Conservation (phyloP, 2,797 vertebrate species). For the Rhinichthys osculus region DNA sequence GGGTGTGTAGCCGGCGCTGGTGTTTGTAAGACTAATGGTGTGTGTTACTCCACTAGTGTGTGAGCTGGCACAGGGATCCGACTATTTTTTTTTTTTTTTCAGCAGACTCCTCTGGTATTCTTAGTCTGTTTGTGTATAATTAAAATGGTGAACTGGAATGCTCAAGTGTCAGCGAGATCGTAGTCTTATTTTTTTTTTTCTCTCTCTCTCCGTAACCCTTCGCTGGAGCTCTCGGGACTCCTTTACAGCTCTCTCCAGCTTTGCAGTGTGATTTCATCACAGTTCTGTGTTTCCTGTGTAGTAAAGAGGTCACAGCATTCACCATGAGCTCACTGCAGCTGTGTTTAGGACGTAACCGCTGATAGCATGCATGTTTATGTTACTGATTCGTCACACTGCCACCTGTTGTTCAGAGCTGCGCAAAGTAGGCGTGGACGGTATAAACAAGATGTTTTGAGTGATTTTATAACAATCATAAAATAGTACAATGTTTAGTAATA, state of each 20-base stretch:
- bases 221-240: background rate
- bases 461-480: background rate
- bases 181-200: background rate
- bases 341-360: conserved; percentile 47
- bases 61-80: conserved; percentile 33
- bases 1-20: background rate
- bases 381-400: conserved; percentile 45
- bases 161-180: background rate
- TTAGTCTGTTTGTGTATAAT: conserved; percentile 66
- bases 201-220: background rate
- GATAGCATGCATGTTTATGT: conserved; percentile 32
- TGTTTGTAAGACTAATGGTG: conserved; percentile 33
- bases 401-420: conserved; percentile 48
- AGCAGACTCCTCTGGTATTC: conserved; percentile 61
- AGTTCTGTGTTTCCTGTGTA: conserved; percentile 43
- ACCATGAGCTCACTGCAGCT: conserved; percentile 51
- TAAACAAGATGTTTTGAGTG: background rate
- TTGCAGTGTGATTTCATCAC: conserved; percentile 41
- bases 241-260: conserved; percentile 22
- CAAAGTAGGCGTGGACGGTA: background rate
- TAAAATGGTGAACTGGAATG: conserved; percentile 58
- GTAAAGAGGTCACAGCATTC: conserved; percentile 32
- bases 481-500: background rate
- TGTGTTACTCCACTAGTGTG: conserved; percentile 22
- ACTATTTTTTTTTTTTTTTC: conserved; percentile 57